Evolutionary conservation across 2,797 vertebrate genomes (phyloP).

Genomic region (Spondyliosoma cantharus): DNA sequence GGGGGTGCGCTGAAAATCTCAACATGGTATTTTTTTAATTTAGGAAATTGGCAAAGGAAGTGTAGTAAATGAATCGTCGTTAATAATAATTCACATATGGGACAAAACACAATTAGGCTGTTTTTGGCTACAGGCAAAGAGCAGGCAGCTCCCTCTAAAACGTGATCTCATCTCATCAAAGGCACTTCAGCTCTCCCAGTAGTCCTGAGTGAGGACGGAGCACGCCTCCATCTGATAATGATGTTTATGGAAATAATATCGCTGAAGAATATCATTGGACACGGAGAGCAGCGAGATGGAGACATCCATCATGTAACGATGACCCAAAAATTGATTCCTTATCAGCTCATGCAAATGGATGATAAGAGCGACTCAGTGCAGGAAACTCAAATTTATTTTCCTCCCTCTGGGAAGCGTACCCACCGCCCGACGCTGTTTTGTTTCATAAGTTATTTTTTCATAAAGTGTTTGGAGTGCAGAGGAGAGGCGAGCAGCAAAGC

Average conservation of each 20-base stretch:
- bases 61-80: slow-evolving; percentile 86
- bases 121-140: slow-evolving; percentile 83
- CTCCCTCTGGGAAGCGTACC: slow-evolving; percentile 47
- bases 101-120: slow-evolving; percentile 83
- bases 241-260: slow-evolving; percentile 81
- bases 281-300: slow-evolving; percentile 66
- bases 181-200: slow-evolving; percentile 78
- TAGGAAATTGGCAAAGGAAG: slow-evolving; percentile 86
- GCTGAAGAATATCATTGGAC: slow-evolving; percentile 72
- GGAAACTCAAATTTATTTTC: slow-evolving; percentile 56
- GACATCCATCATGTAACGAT: slow-evolving; percentile 68
- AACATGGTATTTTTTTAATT: slow-evolving; percentile 86
- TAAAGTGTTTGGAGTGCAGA: slow-evolving; percentile 76
- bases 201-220: slow-evolving; percentile 76
- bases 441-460: slow-evolving; percentile 67
- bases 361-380: slow-evolving; percentile 44
- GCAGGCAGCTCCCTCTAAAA: slow-evolving; percentile 74
- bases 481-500: slow-evolving; percentile 87
- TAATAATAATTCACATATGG: slow-evolving; percentile 88
- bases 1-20: slow-evolving; percentile 75
- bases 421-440: slow-evolving; percentile 57
- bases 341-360: slow-evolving; percentile 60
- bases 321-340: slow-evolving; percentile 70
- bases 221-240: slow-evolving; percentile 70
- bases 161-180: slow-evolving; percentile 85